Base-by-base conservation (phyloP, 1,140 invertebrate species). In the Dendroctonus valens region DNA sequence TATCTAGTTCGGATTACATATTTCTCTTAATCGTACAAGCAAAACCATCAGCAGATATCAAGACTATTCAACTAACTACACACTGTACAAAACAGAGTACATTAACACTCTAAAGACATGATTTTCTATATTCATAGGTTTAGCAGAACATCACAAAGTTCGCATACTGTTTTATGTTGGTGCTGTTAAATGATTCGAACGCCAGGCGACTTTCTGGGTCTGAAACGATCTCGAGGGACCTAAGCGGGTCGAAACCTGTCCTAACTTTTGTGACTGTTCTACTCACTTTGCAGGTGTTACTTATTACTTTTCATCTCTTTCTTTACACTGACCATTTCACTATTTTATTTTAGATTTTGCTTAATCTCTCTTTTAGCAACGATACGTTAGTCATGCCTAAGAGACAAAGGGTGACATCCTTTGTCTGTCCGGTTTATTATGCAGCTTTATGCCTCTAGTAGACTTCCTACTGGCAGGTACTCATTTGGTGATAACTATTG, bases 171-270 rank as follows among this genome's bases (percentile, higher is more conserved):
- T 26, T 26, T 26, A 26, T 26, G 26, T 62, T 53, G 59, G 49
- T 54, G 65, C 63, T 12, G 55, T 51, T 37, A 0, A 40, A 9
- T 26, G 40, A 5, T 57, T 15, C 57, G 7, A 38, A 51, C 53
- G 26, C 5, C 50, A 41, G 60, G 39, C 52, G 37, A 53, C 52
- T 55, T 62, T 59, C 44, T 8, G 40, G 53, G 42, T 26, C 39
- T 50, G 11, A 40, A 14, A 42, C 66, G 52, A 40, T 53, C 38
- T 38, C 66, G 61, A 59, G 39, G 39, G 40, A 57, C 60, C 54
- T 65, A 72, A 69, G 73, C 73, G 73, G 70, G 73, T 75, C 66
- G 60, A 69, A 73, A 75, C 73, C 72, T 73, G 73, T 75, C 73
- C 69, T 55, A 62, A 64, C 61, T 65, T 70, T 68, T 69, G 72